Evolutionary conservation across 1,140 invertebrate species (phyloP), one percentile per base, ranked within the genome.

Genomic region (Anastatus disparis): DNA sequence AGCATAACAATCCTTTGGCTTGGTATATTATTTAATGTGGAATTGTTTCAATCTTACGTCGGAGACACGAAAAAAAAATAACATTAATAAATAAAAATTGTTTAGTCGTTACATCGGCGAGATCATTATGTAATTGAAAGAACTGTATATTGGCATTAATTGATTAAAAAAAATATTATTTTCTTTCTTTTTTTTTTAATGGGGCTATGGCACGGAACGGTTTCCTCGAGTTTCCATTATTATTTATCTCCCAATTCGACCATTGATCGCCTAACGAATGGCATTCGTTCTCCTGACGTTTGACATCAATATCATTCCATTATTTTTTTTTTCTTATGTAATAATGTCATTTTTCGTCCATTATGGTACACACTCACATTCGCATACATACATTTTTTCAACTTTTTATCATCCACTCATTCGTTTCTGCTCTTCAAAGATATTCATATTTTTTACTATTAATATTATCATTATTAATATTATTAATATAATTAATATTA

Each of bases 81-180:
- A n/a, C 22, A 29, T 29, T 29, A 20, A 26, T 66, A 53, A 69
- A 52, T 66, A 20, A 71, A 66, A 70, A 69, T 38, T 27, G 20
- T 53, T 46, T 59, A 71, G 76, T 75, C 67, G 44, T 58, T 38
- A 38, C 74, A 76, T 76, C 72, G 73, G 72, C 76, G 73, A 77
- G 74, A 76, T 77, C 76, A 72, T 69, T 75, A 64, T 62, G 48
- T 8, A n/a, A 29, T 12, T 17, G 35, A 10, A 66, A 58, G 17
- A 58, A 29, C 53, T 17, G 17, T 48, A 24, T 10, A 50, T 50
- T 46, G 61, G 27, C 17, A 20, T 38, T 13, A 8, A 42, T 42
- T n/a, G 31, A 6, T 31, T 48, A 26, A 55, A 42, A 66, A 55
- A 55, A n/a, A n/a, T n/a, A n/a, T n/a, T n/a, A n/a, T n/a, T n/a